Conservation (phyloP, 2,888 invertebrate genomes). For the Drosophila merina region DNA sequence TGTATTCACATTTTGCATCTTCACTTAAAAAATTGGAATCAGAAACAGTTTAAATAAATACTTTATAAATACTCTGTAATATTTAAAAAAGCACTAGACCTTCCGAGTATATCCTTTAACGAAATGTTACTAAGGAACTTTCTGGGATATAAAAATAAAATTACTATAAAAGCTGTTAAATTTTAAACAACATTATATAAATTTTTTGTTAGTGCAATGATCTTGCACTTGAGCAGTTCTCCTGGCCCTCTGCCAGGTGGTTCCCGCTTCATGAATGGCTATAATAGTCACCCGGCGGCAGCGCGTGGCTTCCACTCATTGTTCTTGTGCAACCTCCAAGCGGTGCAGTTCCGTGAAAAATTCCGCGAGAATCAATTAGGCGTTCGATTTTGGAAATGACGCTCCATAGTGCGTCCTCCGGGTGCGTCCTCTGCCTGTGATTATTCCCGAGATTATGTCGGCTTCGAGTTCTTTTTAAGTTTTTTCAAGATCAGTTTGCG, state of each 20-base stretch:
- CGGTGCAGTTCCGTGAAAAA: neutral
- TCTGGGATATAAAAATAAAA: too few species aligned
- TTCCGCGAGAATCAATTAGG: constrained; percentile 4
- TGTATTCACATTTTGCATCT: neutral
- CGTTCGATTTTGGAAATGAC: constrained; percentile 10
- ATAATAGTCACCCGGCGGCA: constrained; percentile 12
- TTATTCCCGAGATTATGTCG: constrained; percentile 19
- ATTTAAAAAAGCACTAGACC: too few species aligned
- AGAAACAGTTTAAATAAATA: neutral
- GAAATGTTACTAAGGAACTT: too few species aligned
- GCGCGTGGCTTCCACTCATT: constrained; percentile 32
- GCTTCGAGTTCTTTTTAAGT: constrained; percentile 7
- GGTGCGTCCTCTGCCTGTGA: constrained; percentile 11
- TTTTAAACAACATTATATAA: neutral
- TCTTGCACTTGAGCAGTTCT: constrained; percentile 44
- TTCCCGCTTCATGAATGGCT: constrained; percentile 42
- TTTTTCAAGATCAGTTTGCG: constrained; percentile 31
- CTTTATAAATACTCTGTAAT: neutral
- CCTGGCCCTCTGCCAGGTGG: constrained; percentile 43
- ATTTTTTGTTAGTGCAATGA: constrained; percentile 14
- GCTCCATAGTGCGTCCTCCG: constrained; percentile 11
- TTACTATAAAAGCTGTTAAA: too few species aligned
- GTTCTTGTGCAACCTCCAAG: constrained; percentile 38
- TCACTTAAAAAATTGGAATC: neutral
- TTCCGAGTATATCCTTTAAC: too few species aligned